Evolutionary conservation across 35 echinoderm and acorn worm species (phyloP), one percentile per base, ranked within the genome.

Genomic region (Nesometra sesokonis): DNA sequence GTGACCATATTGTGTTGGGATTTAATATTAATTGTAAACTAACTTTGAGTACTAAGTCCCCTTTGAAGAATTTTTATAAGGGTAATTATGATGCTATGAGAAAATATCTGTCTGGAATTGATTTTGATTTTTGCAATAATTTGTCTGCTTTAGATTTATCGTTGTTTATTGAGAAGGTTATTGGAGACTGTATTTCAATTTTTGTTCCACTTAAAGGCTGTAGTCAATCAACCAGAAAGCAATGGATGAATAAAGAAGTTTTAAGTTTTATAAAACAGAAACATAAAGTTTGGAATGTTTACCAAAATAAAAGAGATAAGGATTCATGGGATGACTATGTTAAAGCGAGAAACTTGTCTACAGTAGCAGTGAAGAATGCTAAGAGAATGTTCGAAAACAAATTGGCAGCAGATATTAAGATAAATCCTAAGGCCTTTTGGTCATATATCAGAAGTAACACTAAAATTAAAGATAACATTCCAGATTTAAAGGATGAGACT

Each of bases 1-100:
- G 85, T 79, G 85, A 87, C 35, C 47, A 87, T 36, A n/a, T 76
- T 2, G 57, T 78, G 35, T 76, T 78, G 30, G 23, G 34, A 19
- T 36, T 78, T 87, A n/a, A 78, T 32, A 32, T 86, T 35, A 78
- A 79, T 32, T 77, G 34, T 37, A 30, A 40, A 32, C 23, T 32
- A 30, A 31, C 23, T 19, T 11, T 4, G 30, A 33, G 0, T 15
- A 67, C 67, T 30, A 34, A 47, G 5, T 17, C 76, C 34, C 52
- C 85, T 0, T 31, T 76, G 23, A 77, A 17, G 21, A 30, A 67
- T 35, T 85, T 35, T 85, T 32, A 85, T 57, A 85, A 85, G 31
- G 84, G 46, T 57, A 30, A 85, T 46, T 85, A 85, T 76, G 15
- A 9, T 13, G 40, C 5, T 17, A 29, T 85, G 84, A 85, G 32